Base-by-base conservation (phyloP, 2,888 invertebrate species). In the Machimus atricapillus region DNA sequence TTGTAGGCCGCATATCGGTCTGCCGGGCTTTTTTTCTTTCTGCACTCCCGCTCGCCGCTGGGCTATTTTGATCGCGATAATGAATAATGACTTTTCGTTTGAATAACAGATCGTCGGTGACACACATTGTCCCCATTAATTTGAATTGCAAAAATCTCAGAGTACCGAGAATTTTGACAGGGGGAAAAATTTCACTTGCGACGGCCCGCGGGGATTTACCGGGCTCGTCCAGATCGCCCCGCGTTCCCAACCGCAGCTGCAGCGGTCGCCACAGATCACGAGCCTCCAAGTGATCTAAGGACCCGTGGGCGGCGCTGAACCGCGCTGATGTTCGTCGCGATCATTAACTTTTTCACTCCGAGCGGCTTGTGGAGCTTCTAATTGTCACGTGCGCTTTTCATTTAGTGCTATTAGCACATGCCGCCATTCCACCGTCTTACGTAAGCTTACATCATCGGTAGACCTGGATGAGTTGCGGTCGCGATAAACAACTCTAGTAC, bases 11-110 rank as follows among this genome's bases (percentile, higher is more conserved):
- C 14, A 27, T 66, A 66, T 66, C 27, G 66, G 27, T 19, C 23
- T 9, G 40, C 9, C 43, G 6, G 4, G 19, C 40, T 46, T 14
- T 16, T 46, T 16, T 56, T 81, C 34, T 31, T 19, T 27, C 34
- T 81, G 56, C 52, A 56, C 81, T 56, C 27, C 66, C 66, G 66
- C 66, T 66, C 23, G 14, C 27, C 78, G 43, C 23, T 78, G 37
- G 46, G 81, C 81, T 81, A 81, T 66, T 66, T 85, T 40, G 73
- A 73, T 85, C 46, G 77, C 76, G 85, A 76, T 85, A 85, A 85
- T 85, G 85, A 85, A 52, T 85, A 85, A 52, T 85, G 76, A 46
- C 76, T 85, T 85, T 76, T 76, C 76, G 76, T 76, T 76, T 76
- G 85, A 85, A 85, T 85, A 85, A 76, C 37, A 76, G 52, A 85